Evolutionary conservation across 2,888 invertebrate species (phyloP).

Genomic region (Asteroscopus sphinx): DNA sequence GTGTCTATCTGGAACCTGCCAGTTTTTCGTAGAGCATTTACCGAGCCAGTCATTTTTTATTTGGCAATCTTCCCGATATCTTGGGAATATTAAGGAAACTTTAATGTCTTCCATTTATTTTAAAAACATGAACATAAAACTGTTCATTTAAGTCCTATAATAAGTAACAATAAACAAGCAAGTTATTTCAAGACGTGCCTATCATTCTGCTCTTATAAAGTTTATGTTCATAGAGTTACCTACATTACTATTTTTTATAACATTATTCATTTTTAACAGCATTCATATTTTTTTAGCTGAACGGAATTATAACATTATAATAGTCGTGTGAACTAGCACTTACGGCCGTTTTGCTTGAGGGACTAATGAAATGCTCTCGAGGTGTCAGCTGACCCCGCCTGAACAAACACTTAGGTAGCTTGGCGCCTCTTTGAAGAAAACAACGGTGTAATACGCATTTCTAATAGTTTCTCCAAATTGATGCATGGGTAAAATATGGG

Average conservation of each 20-base stretch:
- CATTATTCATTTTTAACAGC: conserved; percentile 17
- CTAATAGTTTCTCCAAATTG: conserved; percentile 16
- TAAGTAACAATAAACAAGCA: too few relatives aligned
- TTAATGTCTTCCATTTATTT: too few relatives aligned
- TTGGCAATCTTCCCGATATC: too few relatives aligned
- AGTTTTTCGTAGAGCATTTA: too few relatives aligned
- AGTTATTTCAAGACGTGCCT: too few relatives aligned
- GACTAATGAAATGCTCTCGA: conserved; percentile 12
- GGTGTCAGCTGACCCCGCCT: conserved; percentile 28
- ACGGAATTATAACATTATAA: conserved; percentile 25
- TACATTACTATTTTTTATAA: conserved; percentile 15
- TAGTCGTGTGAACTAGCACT: conserved; percentile 40
- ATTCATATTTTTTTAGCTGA: conserved; percentile 30
- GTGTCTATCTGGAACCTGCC: too few relatives aligned
- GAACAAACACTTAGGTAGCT: conserved; percentile 21
- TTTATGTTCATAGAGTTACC: too few relatives aligned
- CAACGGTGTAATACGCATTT: conserved; percentile 22
- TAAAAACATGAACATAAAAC: too few relatives aligned
- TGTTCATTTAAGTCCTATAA: too few relatives aligned
- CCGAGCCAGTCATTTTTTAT: too few relatives aligned
- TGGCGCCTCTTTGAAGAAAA: conserved; percentile 18
- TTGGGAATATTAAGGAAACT: too few relatives aligned
- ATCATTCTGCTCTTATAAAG: too few relatives aligned
- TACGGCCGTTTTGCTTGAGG: conserved; percentile 20
- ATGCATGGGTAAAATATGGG: not conserved